Base-by-base conservation (phyloP, 2,888 invertebrate genomes). In the Lasioglossum villosulum region DNA sequence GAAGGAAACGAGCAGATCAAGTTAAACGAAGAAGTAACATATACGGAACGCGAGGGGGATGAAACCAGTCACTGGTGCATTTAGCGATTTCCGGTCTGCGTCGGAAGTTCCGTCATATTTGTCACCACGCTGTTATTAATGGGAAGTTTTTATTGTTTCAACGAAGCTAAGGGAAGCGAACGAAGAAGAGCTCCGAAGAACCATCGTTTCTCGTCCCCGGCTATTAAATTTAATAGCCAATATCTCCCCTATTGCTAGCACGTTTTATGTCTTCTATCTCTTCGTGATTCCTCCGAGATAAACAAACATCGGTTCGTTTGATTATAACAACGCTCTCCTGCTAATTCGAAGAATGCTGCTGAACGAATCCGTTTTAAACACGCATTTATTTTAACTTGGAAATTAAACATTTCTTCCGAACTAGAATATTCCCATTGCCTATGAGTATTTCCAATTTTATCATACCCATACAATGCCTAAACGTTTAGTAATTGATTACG, bases 41-140 rank as follows among this genome's bases (percentile, higher is more conserved):
- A 48, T 56, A 66, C 19, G 63, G 16, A 30, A 59, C 23, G 68
- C 81, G 48, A 76, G 66, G 73, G 82, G 82, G 78, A 83, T 70
- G 77, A 68, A 76, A 78, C 71, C 63, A 79, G 77, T 80, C 77
- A 66, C 76, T 72, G 68, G 75, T 80, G 87, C 93, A 93, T 94
- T 93, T 93, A 90, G 93, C 86, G 86, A 89, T 86, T 92, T 93
- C 93, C 93, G 93, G 86, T 27, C 75, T 63, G 83, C 91, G 89
- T 88, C 94, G 94, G 94, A 94, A 93, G 89, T 91, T 90, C 91
- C 90, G 92, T 91, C 93, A 93, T 94, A 94, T 94, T 94, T 94
- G 94, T 94, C 94, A 89, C 89, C 81, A 70, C 42, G 66, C 48
- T 39, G 75, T 89, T 89, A 89, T 89, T 89, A 88, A 89, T 84